phyloP scores from a whole-genome alignment of 2,797 vertebrate genomes.

The Xenentodon cancila region DNA sequence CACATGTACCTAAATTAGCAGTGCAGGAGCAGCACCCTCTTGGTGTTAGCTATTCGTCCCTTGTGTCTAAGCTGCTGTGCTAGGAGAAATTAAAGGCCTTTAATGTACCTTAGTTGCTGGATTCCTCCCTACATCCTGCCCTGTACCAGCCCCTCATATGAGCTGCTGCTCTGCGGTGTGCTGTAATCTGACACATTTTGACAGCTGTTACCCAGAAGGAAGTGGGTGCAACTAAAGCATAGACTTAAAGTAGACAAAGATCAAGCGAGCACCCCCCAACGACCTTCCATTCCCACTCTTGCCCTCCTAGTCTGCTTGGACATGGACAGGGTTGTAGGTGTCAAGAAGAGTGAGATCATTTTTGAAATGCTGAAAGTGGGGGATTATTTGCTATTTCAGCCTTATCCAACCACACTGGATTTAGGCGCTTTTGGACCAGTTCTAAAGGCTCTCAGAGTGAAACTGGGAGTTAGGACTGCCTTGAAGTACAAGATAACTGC shows the following conservation, averaged over 20 bases:
- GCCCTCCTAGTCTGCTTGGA: slow-evolving; percentile 36
- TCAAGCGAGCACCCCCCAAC: slow-evolving; percentile 33
- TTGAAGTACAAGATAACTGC: slow-evolving; percentile 28
- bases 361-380: slow-evolving; percentile 50
- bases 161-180: slow-evolving; percentile 79
- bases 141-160: slow-evolving; percentile 81
- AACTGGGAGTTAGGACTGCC: not conserved
- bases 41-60: slow-evolving; percentile 69
- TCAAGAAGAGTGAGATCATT: slow-evolving; percentile 49
- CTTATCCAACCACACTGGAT: slow-evolving; percentile 39
- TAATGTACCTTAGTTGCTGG: slow-evolving; percentile 57
- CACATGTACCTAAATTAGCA: slow-evolving; percentile 77
- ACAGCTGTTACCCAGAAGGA: slow-evolving; percentile 91
- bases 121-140: slow-evolving; percentile 74
- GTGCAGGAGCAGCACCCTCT: slow-evolving; percentile 63
- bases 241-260: slow-evolving; percentile 44
- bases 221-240: slow-evolving; percentile 84
- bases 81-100: slow-evolving; percentile 62
- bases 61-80: slow-evolving; percentile 53
- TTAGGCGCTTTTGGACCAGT: no score
- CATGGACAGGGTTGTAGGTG: slow-evolving; percentile 28
- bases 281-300: slow-evolving; percentile 23
- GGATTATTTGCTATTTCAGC: slow-evolving; percentile 47
- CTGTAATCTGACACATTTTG: slow-evolving; percentile 84
- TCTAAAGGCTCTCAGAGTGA: not conserved